Conservation (phyloP, 2,888 invertebrate genomes). For the Spodoptera littoralis region DNA sequence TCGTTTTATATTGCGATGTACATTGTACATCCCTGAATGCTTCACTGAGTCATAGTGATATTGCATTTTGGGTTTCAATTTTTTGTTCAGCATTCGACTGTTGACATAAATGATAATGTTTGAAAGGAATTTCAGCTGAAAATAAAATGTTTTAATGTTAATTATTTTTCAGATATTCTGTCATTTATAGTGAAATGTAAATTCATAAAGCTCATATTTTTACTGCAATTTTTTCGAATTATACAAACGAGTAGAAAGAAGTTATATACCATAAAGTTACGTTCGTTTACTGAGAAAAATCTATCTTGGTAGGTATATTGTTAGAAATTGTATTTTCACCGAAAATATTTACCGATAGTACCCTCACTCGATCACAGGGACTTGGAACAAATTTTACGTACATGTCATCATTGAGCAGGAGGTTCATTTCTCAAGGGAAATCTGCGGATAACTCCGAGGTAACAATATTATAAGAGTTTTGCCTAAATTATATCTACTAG, state of each 20-base stretch:
- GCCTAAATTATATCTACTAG: slow-evolving; percentile 52
- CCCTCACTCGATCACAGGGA: slow-evolving; percentile 47
- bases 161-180: too few species aligned
- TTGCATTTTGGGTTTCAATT: slow-evolving; percentile 16
- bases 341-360: slow-evolving; percentile 30
- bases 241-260: too few species aligned
- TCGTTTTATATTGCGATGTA: slow-evolving; percentile 15
- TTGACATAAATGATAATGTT: slow-evolving; percentile 7
- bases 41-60: slow-evolving; percentile 15
- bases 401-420: slow-evolving; percentile 51
- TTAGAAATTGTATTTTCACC: not conserved
- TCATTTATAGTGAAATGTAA: too few species aligned
- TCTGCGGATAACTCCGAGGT: slow-evolving; percentile 50
- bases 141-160: not conserved
- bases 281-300: not conserved
- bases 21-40: slow-evolving; percentile 22
- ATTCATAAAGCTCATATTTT: too few species aligned
- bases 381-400: slow-evolving; percentile 38
- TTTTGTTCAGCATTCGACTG: slow-evolving; percentile 6
- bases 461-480: slow-evolving; percentile 59
- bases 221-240: too few species aligned
- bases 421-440: slow-evolving; percentile 57
- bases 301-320: not conserved
- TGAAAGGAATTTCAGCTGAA: slow-evolving; percentile 15
- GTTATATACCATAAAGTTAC: too few species aligned